A percentile compares a stretch with the other conserved stretches of the same genome.
phyloP scores from a whole-genome alignment of 2,113 vertebrate species.

The Apistogramma diplotaenia region DNA sequence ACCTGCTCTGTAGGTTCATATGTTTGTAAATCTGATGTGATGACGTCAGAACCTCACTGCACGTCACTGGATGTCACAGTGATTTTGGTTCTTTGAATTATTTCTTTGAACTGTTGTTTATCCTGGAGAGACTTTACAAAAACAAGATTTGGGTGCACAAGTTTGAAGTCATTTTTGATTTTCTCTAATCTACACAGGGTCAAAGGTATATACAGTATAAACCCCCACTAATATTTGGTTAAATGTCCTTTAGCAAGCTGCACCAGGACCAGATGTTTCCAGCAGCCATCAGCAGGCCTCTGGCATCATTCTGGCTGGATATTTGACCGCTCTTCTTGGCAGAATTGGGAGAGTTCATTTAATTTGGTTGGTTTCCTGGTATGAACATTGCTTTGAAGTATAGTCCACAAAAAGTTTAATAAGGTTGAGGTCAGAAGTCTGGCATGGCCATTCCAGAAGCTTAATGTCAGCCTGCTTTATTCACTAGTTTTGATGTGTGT shows the following conservation, averaged over 20 bases:
- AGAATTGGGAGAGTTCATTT: neutral
- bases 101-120: neutral
- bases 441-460: neutral
- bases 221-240: too few species aligned
- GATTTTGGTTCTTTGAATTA: neutral
- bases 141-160: neutral
- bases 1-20: too few species aligned
- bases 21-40: too few species aligned
- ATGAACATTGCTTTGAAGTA: accelerated
- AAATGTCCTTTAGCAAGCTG: too few species aligned
- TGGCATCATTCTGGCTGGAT: neutral
- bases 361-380: neutral
- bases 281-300: too few species aligned
- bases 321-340: too few species aligned
- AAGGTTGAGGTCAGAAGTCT: neutral
- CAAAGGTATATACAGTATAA: neutral
- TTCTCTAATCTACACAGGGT: neutral
- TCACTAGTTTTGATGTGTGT: neutral
- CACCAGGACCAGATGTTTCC: too few species aligned
- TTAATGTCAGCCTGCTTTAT: neutral
- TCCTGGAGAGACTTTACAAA: too few species aligned
- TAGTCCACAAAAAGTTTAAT: neutral
- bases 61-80: too few species aligned
- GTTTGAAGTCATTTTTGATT: neutral
- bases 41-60: too few species aligned